Conservation (phyloP, 2,888 invertebrate genomes). For the Synergus gifuensis region DNA sequence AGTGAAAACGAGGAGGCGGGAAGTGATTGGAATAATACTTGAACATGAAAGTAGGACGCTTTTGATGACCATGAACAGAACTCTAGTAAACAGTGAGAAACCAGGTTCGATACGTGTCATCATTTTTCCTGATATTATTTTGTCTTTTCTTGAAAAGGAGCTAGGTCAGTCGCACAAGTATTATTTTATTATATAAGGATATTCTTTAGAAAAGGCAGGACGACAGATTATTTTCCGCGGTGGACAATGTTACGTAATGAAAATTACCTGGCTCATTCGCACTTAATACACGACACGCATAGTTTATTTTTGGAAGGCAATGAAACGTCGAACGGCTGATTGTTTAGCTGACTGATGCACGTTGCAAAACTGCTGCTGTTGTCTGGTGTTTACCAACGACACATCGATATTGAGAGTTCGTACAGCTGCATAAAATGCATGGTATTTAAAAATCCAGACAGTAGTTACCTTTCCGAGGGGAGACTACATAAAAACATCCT, state of each 20-base stretch:
- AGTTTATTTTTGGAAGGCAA: constrained; percentile 56
- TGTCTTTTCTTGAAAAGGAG: background rate
- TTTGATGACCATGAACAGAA: constrained; percentile 20
- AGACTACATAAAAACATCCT: background rate
- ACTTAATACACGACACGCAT: constrained; percentile 43
- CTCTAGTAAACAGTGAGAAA: constrained; percentile 25
- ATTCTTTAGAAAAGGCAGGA: background rate
- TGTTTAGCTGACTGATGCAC: constrained; percentile 43
- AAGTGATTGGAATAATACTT: constrained; percentile 19
- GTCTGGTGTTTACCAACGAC: constrained; percentile 37
- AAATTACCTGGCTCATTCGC: constrained; percentile 41
- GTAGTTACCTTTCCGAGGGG: background rate
- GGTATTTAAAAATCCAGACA: constrained; percentile 28
- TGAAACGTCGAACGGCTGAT: constrained; percentile 51
- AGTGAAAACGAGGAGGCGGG: background rate
- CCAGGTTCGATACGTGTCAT: background rate
- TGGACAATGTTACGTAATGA: constrained; percentile 41
- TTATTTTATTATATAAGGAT: constrained; percentile 21
- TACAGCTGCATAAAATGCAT: constrained; percentile 2
- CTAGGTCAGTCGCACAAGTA: background rate
- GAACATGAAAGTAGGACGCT: constrained; percentile 28
- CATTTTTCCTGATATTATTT: background rate
- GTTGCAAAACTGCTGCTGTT: constrained; percentile 32
- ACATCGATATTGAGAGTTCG: constrained; percentile 26
- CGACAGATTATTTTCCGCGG: constrained; percentile 37